Evolutionary conservation across 2,797 vertebrate species (phyloP).

Genomic region (Protonibea diacanthus): DNA sequence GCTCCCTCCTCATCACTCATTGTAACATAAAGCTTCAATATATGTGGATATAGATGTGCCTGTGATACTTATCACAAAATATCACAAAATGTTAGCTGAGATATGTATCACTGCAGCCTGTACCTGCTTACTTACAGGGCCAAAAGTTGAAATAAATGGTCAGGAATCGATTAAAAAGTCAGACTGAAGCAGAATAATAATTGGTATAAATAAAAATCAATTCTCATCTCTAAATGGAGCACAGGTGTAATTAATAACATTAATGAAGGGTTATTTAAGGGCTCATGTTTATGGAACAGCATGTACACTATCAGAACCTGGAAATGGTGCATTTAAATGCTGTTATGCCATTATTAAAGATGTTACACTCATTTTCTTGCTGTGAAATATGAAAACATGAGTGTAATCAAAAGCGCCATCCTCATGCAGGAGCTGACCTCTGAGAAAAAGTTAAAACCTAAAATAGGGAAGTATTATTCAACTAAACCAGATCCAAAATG

Average conservation of each 20-base stretch:
- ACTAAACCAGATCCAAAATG: background rate
- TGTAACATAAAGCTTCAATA: background rate
- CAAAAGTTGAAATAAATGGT: no score
- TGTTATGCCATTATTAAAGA: background rate
- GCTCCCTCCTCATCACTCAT: constrained; percentile 8
- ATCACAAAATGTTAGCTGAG: no score
- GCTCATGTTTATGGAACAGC: background rate
- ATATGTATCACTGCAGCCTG: background rate
- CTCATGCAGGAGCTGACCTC: background rate
- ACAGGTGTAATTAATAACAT: background rate
- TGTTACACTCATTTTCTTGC: background rate
- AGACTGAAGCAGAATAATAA: no score
- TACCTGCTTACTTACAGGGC: no score
- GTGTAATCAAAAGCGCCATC: background rate
- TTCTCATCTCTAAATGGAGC: background rate
- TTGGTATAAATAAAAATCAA: no score
- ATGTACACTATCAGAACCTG: background rate
- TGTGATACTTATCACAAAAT: no score
- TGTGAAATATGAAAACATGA: background rate
- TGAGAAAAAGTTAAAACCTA: background rate
- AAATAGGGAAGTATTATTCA: background rate
- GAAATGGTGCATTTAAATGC: constrained; percentile 1
- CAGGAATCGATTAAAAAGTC: no score
- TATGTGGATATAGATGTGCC: no score
- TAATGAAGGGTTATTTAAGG: background rate